Evolutionary conservation across 2,113 vertebrate species (phyloP).

Genomic region (Cephalopterus ornatus): DNA sequence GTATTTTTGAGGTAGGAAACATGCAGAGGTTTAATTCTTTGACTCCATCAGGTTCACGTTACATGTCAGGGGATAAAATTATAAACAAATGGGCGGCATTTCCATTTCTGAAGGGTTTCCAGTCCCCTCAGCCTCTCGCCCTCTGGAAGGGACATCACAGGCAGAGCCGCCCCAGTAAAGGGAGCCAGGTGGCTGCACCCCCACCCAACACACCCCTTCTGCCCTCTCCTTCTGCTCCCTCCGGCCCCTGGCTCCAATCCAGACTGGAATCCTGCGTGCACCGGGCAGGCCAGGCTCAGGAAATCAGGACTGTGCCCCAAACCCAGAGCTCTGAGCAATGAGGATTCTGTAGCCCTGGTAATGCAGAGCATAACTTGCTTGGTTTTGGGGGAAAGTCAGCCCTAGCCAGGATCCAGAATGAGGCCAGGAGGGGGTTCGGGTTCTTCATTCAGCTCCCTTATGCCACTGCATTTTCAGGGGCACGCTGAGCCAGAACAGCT

Average conservation of each 20-base stretch:
- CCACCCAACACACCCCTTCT: not conserved
- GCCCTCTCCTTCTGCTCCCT: not conserved
- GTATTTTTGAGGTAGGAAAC: slow-evolving; percentile 60
- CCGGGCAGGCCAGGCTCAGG: not conserved
- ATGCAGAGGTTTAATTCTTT: slow-evolving; percentile 44
- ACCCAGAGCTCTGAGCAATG: not conserved
- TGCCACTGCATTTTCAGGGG: not conserved
- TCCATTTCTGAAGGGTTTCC: slow-evolving; percentile 74
- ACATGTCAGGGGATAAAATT: slow-evolving; percentile 71
- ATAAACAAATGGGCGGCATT: slow-evolving; percentile 78
- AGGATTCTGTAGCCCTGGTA: not conserved
- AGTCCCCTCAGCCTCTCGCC: not conserved
- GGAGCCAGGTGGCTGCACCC: slow-evolving; percentile 51
- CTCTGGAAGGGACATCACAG: slow-evolving; percentile 58
- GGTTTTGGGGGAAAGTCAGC: not conserved
- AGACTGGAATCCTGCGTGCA: not conserved
- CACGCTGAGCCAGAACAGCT: not conserved
- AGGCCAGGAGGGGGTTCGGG: not conserved
- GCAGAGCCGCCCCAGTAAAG: slow-evolving; percentile 26
- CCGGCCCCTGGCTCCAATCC: not conserved
- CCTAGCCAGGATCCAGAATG: not conserved
- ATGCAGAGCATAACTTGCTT: not conserved
- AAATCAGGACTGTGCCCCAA: not conserved
- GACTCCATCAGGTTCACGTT: slow-evolving; percentile 76
- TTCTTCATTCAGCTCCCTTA: not conserved